Evolutionary conservation across 2,113 vertebrate genomes (phyloP).

Genomic region (Zapus hudsonius): DNA sequence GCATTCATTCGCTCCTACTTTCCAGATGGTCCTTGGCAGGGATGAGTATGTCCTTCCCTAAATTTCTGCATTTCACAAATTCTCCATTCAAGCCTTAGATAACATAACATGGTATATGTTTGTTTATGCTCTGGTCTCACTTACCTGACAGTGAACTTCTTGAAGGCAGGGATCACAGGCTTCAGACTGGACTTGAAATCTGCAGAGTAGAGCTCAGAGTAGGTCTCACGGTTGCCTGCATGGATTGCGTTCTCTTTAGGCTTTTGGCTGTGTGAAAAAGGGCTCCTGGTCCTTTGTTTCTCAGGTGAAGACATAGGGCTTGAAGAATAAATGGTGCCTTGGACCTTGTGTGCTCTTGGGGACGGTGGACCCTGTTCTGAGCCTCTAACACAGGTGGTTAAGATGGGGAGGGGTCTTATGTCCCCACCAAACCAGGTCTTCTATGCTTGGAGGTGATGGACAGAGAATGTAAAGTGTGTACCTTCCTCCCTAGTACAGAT

Average conservation of each 20-base stretch:
- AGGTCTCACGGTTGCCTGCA: background rate
- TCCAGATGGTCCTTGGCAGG: background rate
- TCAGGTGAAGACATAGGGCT: background rate
- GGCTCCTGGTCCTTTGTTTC: background rate
- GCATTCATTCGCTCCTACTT: background rate
- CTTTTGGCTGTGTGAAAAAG: conserved; percentile 7
- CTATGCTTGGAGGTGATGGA: background rate
- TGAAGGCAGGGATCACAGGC: background rate
- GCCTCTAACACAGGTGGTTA: background rate
- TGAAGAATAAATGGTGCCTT: background rate
- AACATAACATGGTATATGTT: background rate
- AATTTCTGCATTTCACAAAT: background rate
- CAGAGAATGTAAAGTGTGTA: background rate
- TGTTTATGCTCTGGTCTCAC: background rate
- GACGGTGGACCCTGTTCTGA: background rate
- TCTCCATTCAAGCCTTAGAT: background rate
- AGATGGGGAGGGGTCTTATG: background rate
- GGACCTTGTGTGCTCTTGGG: background rate
- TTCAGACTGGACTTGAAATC: background rate
- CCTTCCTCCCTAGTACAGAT: background rate
- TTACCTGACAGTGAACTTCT: background rate
- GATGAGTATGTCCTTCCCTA: background rate
- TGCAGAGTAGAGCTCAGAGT: background rate
- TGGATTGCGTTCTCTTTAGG: background rate
- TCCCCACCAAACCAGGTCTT: background rate